A percentile compares a stretch with the other conserved stretches of the same genome.
Conservation (phyloP, 2,113 vertebrate species). For the Percopsis transmontana region DNA sequence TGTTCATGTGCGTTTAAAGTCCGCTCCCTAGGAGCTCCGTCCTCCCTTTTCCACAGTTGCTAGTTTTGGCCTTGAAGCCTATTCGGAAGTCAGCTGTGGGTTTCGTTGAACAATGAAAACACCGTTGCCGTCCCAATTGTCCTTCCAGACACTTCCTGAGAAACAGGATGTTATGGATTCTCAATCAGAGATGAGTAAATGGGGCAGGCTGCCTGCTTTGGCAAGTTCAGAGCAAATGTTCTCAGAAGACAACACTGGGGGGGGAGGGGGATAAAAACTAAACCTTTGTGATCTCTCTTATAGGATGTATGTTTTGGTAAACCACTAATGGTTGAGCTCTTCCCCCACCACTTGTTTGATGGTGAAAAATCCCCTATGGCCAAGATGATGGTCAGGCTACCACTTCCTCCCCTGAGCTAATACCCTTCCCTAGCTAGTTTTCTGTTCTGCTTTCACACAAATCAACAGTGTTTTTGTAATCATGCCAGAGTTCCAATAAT, state of each 20-base stretch:
- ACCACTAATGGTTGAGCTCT: slow-evolving; percentile 9
- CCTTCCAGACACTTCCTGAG: slow-evolving; percentile 61
- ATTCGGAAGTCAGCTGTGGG: slow-evolving; percentile 37
- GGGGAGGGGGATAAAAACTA: slow-evolving; percentile 10
- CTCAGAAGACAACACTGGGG: slow-evolving; percentile 8
- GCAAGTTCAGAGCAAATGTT: slow-evolving; percentile 28
- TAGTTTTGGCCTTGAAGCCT: slow-evolving; percentile 50
- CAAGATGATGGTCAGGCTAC: slow-evolving; percentile 35
- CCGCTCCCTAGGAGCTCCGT: neutral
- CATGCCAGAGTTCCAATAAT: neutral
- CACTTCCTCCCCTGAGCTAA: slow-evolving; percentile 46
- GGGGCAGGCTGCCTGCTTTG: slow-evolving; percentile 5
- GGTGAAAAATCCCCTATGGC: slow-evolving; percentile 29
- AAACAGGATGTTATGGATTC: slow-evolving; percentile 77
- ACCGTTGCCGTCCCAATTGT: slow-evolving; percentile 30
- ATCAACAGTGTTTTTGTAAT: neutral
- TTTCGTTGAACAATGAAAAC: slow-evolving; percentile 73
- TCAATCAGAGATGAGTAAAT: slow-evolving; percentile 47
- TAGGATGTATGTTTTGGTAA: slow-evolving; percentile 1
- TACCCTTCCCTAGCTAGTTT: slow-evolving; percentile 28
- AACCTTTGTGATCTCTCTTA: neutral
- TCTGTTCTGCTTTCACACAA: slow-evolving; percentile 36
- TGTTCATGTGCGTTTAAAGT: neutral
- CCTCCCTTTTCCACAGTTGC: slow-evolving; percentile 42
- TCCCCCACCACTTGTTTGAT: slow-evolving; percentile 3